Evolutionary conservation across 2,888 invertebrate species (phyloP).

Genomic region (Graphium colonna): DNA sequence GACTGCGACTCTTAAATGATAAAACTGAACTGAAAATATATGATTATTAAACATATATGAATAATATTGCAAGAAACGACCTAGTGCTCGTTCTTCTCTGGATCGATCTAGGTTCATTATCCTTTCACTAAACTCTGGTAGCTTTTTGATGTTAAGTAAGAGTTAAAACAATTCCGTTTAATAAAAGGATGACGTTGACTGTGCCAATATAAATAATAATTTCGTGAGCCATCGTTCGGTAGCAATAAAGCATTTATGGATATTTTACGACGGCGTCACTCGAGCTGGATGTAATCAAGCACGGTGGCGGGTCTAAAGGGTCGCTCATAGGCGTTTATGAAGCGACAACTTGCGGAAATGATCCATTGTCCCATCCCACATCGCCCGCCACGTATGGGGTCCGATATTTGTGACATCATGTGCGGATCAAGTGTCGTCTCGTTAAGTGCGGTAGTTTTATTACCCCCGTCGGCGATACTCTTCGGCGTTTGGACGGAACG

Average conservation of each 20-base stretch:
- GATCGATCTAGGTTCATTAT: no score
- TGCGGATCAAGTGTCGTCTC: constrained; percentile 57
- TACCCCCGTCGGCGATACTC: background rate
- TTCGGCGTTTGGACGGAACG: background rate
- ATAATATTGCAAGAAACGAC: no score
- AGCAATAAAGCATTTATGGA: background rate
- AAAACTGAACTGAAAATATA: no score
- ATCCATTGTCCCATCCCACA: constrained; percentile 59
- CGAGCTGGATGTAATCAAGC: constrained; percentile 19
- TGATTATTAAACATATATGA: no score
- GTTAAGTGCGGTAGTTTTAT: constrained; percentile 24
- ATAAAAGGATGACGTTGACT: no score
- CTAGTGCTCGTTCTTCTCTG: no score
- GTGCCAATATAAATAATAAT: no score
- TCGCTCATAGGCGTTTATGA: constrained; percentile 50
- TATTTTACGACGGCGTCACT: background rate
- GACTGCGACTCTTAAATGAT: no score
- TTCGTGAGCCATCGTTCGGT: no score
- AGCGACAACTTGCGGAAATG: constrained; percentile 64
- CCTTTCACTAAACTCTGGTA: no score
- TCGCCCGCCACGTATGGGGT: constrained; percentile 49
- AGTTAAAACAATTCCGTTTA: no score
- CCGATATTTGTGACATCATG: constrained; percentile 57
- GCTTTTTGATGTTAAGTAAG: no score
- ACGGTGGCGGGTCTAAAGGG: constrained; percentile 44